Conservation (phyloP, 2,113 vertebrate genomes). For the Clinocottus analis region DNA sequence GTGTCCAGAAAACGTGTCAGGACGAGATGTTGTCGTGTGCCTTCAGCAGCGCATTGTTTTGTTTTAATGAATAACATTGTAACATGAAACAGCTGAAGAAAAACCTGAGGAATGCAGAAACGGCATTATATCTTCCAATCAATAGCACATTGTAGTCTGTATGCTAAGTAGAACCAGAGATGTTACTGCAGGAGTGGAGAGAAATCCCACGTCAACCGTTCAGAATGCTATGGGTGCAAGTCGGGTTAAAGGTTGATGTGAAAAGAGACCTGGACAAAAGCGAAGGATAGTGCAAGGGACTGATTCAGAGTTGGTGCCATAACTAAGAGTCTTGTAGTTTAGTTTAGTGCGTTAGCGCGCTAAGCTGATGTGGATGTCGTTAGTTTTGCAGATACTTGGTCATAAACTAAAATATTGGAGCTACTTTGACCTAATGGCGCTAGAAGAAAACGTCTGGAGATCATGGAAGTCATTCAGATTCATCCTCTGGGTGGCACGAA, state of each 20-base stretch:
- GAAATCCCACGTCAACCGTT: not conserved
- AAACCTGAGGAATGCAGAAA: conserved; percentile 17
- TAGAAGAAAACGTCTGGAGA: not conserved
- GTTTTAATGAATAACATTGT: conserved; percentile 11
- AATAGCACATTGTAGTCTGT: conserved; percentile 31
- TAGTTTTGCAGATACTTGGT: not conserved
- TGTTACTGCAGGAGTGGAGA: not conserved
- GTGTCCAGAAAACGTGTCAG: conserved; percentile 17
- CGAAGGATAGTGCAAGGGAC: not conserved
- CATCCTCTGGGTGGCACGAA: not conserved
- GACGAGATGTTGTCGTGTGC: conserved; percentile 8
- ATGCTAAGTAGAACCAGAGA: conserved; percentile 7
- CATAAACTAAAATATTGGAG: not conserved
- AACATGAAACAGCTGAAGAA: conserved; percentile 30
- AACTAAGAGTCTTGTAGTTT: not conserved
- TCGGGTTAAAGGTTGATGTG: not conserved
- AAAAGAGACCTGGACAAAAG: not conserved
- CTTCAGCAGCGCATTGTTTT: conserved; percentile 6
- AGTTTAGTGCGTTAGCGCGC: not conserved
- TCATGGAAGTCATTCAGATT: not conserved
- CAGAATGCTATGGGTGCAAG: not conserved
- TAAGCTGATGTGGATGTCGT: not conserved
- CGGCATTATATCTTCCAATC: not conserved
- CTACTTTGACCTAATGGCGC: not conserved
- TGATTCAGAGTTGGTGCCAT: not conserved